Percentiles rank a stretch among this genome's conserved stretches.
phyloP scores from a whole-genome alignment of 2,113 vertebrate species.

The Cavia aperea region DNA sequence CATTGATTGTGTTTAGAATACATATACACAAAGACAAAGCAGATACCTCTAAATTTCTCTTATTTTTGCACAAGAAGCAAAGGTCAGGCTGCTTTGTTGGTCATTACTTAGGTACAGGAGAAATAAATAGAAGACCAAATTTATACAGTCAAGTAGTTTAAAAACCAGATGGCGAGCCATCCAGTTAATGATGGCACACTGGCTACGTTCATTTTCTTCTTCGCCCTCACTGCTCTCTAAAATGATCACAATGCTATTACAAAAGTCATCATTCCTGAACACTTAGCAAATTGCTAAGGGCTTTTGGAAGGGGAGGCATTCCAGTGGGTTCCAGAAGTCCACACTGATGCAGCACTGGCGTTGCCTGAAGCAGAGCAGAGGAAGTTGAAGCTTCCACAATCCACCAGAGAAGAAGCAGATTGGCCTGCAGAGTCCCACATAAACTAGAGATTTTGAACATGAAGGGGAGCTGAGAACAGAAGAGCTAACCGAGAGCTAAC shows the following conservation, averaged over 20 bases:
- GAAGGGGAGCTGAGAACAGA: neutral
- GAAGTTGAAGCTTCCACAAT: neutral
- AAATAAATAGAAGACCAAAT: neutral
- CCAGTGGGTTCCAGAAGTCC: neutral
- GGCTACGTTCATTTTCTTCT: neutral
- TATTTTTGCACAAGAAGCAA: neutral
- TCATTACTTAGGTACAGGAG: neutral
- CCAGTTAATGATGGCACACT: neutral
- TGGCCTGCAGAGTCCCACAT: neutral
- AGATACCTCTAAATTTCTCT: neutral
- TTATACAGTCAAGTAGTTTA: neutral
- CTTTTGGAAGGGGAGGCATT: neutral
- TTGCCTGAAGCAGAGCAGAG: neutral
- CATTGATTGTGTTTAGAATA: neutral
- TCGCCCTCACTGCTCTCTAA: slow-evolving; percentile 3
- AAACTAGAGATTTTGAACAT: neutral
- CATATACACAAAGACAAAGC: neutral
- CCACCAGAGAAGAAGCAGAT: neutral
- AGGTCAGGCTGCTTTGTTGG: neutral
- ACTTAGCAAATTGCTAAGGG: neutral
- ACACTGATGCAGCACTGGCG: neutral
- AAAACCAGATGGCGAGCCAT: neutral
- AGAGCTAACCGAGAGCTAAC: neutral
- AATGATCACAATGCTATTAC: neutral
- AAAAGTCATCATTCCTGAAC: neutral